Evolutionary conservation across 2,888 invertebrate genomes (phyloP).

Genomic region (Folsomia candida): DNA sequence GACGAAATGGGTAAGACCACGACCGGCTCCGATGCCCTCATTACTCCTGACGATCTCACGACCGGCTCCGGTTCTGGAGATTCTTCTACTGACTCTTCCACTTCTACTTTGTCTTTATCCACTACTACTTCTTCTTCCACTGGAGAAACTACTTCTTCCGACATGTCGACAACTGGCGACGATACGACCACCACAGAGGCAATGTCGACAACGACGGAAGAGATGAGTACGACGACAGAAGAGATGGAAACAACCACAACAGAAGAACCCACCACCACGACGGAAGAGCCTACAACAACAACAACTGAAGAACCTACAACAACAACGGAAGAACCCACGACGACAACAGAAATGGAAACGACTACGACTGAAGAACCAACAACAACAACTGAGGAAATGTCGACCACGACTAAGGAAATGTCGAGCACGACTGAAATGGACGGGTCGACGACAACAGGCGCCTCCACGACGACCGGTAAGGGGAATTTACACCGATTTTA

Average conservation of each 20-base stretch:
- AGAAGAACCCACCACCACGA: conserved; percentile 4
- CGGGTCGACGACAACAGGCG: conserved; percentile 4
- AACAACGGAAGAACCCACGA: not conserved
- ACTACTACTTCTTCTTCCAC: not conserved
- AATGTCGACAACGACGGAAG: not conserved
- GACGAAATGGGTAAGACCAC: not conserved
- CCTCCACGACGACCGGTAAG: conserved; percentile 24
- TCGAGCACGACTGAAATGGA: not conserved
- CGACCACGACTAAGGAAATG: conserved; percentile 13
- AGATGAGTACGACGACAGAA: not conserved
- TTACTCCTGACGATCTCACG: too few relatives aligned
- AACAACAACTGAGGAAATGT: conserved; percentile 30
- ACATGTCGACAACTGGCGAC: not conserved
- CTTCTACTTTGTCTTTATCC: not conserved
- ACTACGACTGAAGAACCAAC: conserved; percentile 46
- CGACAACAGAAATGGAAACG: conserved; percentile 21
- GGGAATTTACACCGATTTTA: too few relatives aligned
- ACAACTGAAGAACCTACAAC: not conserved
- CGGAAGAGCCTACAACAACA: conserved; percentile 6
- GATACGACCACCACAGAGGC: not conserved
- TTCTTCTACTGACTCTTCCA: not conserved
- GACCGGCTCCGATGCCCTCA: not conserved
- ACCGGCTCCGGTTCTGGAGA: not conserved
- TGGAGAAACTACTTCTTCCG: conserved; percentile 8
- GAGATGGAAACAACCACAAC: not conserved